These are phyloP conservation scores for Syrmaticus mikado DNA, from an alignment of 2,113 vertebrate genomes.

Conservation along the genomic window DNA sequence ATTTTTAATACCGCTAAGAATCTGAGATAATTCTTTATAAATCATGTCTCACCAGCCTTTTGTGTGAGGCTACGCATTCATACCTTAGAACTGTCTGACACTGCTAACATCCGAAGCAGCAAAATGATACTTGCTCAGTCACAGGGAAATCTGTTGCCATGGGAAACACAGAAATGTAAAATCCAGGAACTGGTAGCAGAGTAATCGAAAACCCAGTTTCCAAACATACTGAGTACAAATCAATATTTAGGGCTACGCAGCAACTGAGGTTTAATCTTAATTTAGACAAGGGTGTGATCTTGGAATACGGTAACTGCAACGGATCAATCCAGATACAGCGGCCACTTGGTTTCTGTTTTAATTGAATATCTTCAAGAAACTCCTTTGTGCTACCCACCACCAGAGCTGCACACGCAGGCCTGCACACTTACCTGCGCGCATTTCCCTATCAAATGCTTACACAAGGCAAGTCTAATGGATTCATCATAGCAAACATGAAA, in stretches of 20 bases:
- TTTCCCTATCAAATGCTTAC: neutral
- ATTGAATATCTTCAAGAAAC: neutral
- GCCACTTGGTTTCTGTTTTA: neutral
- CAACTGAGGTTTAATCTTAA: neutral
- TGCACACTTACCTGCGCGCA: rapidly evolving
- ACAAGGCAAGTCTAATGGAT: neutral
- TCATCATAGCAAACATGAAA: neutral
- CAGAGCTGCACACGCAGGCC: neutral
- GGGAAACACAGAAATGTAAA: constrained; percentile 2
- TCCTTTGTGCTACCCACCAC: neutral
- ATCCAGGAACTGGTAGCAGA: neutral
- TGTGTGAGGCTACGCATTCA: neutral
- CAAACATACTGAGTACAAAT: neutral
- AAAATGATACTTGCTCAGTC: constrained; percentile 10
- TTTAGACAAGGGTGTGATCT: neutral
- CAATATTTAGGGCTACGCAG: neutral
- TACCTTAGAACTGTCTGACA: neutral
- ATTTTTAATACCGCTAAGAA: neutral
- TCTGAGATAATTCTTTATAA: neutral
- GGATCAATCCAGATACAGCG: neutral
- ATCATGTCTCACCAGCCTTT: neutral
- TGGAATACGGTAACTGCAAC: neutral
- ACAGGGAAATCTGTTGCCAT: constrained; percentile 52
- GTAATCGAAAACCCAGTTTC: neutral
- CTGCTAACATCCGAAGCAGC: constrained; percentile 1